Conservation (phyloP, 2,797 vertebrate genomes). For the Notolabrus celidotus region DNA sequence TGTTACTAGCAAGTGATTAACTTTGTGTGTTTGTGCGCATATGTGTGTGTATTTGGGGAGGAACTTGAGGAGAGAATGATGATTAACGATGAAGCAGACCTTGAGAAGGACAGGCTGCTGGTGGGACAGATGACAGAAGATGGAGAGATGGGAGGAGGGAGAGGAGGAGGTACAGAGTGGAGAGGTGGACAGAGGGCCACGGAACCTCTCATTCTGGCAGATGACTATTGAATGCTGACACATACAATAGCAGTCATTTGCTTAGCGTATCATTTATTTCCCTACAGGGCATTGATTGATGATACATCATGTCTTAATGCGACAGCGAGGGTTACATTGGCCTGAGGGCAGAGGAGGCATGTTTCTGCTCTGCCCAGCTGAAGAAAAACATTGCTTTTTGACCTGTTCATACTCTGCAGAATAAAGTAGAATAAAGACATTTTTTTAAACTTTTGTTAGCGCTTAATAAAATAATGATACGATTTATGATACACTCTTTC, state of each 20-base stretch:
- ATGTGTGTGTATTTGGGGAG: background rate
- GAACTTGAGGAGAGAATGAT: conserved; percentile 59
- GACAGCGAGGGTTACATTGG: conserved; percentile 27
- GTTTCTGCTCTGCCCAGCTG: background rate
- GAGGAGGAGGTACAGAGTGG: conserved; percentile 23
- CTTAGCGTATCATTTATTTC: conserved; percentile 57
- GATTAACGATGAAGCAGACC: conserved; percentile 69
- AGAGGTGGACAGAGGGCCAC: conserved; percentile 46
- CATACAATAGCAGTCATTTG: conserved; percentile 64
- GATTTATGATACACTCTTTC: too few relatives aligned
- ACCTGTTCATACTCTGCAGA: background rate
- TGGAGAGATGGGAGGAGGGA: conserved; percentile 64
- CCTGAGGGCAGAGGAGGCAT: background rate
- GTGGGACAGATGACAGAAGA: conserved; percentile 78
- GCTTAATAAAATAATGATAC: too few relatives aligned
- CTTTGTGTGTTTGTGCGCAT: conserved; percentile 8
- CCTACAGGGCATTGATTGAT: conserved; percentile 58
- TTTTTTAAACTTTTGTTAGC: too few relatives aligned
- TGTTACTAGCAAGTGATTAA: conserved; percentile 62
- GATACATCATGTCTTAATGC: conserved; percentile 45
- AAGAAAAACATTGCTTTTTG: background rate
- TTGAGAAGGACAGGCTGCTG: conserved; percentile 71
- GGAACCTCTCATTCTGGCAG: conserved; percentile 55
- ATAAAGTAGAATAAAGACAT: background rate
- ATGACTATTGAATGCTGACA: conserved; percentile 64